Conservation (phyloP, 2,113 vertebrate genomes). For the Dromaius novaehollandiae region DNA sequence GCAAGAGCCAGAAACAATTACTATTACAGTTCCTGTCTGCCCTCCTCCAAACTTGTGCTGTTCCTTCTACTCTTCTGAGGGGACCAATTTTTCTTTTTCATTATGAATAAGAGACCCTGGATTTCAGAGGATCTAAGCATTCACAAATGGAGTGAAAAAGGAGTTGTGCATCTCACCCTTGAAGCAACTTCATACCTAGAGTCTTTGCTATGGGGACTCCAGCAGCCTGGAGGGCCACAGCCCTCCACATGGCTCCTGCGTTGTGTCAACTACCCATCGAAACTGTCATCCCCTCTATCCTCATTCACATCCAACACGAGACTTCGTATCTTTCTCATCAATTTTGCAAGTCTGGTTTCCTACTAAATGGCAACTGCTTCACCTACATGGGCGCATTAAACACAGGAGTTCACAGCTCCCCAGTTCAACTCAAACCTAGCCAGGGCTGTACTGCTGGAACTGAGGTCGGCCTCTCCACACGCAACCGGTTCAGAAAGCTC, state of each 20-base stretch:
- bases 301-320: no score
- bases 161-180: not conserved
- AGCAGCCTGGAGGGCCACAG: not conserved
- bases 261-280: not conserved
- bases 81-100: not conserved
- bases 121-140: not conserved
- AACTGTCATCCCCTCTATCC: fast-evolving
- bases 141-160: fast-evolving
- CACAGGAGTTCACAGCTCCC: not conserved
- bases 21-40: not conserved
- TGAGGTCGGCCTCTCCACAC: fast-evolving
- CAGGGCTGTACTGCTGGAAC: not conserved
- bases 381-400: not conserved
- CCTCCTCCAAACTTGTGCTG: not conserved
- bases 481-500: not conserved
- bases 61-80: not conserved
- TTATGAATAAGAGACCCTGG: not conserved
- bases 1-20: not conserved
- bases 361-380: not conserved
- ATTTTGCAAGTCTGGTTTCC: not conserved
- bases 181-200: not conserved
- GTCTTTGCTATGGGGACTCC: no score
- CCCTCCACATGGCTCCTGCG: not conserved
- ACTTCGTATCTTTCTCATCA: not conserved
- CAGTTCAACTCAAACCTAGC: not conserved